A percentile compares a stretch with the other conserved stretches of the same genome.
Conservation (phyloP, 2,888 invertebrate species). For the Alcis repandata region DNA sequence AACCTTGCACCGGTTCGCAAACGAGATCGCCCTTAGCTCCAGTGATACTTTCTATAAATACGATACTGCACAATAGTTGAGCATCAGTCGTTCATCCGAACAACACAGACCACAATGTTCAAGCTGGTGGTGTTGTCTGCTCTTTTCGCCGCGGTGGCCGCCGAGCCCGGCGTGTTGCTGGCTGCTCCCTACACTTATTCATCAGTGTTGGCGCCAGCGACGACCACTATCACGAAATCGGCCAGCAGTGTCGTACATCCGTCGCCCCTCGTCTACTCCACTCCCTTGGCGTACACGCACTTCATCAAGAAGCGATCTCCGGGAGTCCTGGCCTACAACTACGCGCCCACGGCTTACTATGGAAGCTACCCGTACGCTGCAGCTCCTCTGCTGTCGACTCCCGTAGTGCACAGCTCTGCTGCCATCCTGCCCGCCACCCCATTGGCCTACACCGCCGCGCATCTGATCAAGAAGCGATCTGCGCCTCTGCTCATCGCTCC, state of each 20-base stretch:
- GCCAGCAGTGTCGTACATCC: conserved; percentile 80
- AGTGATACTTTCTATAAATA: conserved; percentile 77
- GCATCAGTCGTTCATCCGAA: conserved; percentile 75
- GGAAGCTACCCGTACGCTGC: conserved; percentile 37
- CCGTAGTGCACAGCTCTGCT: conserved; percentile 40
- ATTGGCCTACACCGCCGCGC: conserved; percentile 55
- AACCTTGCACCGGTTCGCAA: conserved; percentile 75
- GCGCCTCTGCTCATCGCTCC: conserved; percentile 46
- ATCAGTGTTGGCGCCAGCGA: conserved; percentile 64
- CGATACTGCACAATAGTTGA: conserved; percentile 50
- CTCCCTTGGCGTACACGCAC: conserved; percentile 63
- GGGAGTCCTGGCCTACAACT: conserved; percentile 43
- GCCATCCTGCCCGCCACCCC: conserved; percentile 43
- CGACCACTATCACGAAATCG: conserved; percentile 70
- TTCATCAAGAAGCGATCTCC: conserved; percentile 66
- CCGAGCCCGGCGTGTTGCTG: conserved; percentile 64
- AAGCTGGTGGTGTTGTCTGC: conserved; percentile 87
- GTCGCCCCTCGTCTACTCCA: conserved; percentile 66
- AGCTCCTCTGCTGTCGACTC: conserved; percentile 41
- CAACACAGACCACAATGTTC: conserved; percentile 82
- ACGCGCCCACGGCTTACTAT: conserved; percentile 50
- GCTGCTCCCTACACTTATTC: conserved; percentile 57
- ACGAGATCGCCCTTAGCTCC: conserved; percentile 75
- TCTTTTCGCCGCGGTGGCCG: conserved; percentile 85
- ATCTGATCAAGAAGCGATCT: conserved; percentile 60